Conservation (phyloP, 2,113 vertebrate genomes). For the Limnothrissa miodon region DNA sequence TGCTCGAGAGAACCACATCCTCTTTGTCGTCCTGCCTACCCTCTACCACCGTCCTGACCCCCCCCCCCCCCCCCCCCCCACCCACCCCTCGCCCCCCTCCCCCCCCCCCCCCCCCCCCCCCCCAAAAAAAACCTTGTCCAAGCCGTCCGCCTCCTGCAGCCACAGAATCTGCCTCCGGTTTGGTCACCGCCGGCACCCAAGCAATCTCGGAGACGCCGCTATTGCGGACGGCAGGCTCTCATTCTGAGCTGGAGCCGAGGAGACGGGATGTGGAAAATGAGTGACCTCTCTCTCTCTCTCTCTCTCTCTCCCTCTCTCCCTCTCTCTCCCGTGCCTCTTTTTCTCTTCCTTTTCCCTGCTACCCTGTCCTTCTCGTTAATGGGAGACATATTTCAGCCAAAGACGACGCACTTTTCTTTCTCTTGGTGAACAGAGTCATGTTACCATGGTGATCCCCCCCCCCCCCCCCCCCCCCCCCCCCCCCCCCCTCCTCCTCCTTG, state of each 20-base stretch:
- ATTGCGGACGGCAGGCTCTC: not conserved
- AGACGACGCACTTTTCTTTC: conserved; percentile 67
- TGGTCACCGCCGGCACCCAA: not conserved
- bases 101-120: not conserved
- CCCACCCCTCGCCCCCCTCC: not conserved
- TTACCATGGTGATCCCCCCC: conserved; percentile 73
- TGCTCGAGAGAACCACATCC: not conserved
- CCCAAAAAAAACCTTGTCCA: not conserved
- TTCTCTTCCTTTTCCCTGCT: not conserved
- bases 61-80: not conserved
- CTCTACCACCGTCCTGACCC: too few relatives aligned
- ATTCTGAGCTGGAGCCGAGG: not conserved
- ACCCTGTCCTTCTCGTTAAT: conserved; percentile 48
- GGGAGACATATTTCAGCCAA: conserved; percentile 56
- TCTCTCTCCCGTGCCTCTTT: conserved; percentile 40
- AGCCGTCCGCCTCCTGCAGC: not conserved
- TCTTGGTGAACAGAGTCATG: conserved; percentile 72
- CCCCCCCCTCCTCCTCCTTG: too few relatives aligned
- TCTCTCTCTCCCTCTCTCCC: conserved; percentile 23
- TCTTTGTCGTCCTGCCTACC: not conserved
- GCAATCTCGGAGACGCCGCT: not conserved
- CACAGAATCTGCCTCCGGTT: not conserved
- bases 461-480: conserved; percentile 24
- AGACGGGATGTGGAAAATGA: conserved; percentile 3
- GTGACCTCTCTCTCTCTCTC: conserved; percentile 13